These are phyloP conservation scores for Brotula barbata DNA, from an alignment of 2,797 vertebrate species.

Conservation along the genomic window DNA sequence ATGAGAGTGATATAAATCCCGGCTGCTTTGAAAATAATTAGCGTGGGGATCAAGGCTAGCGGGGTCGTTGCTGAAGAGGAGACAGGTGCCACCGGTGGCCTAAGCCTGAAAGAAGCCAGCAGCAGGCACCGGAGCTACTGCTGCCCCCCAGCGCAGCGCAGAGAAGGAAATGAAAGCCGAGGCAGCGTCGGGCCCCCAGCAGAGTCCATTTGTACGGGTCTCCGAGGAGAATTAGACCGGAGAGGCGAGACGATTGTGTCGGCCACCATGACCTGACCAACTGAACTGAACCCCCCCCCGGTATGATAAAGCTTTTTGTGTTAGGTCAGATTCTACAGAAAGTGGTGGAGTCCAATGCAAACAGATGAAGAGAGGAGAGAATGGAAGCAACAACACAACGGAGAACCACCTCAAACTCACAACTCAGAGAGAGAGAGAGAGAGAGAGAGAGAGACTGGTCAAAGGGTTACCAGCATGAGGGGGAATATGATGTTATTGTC, in stretches of 20 bases:
- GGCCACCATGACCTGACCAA: slow-evolving; percentile 52
- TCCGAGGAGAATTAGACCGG: slow-evolving; percentile 39
- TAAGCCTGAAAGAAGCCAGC: slow-evolving; percentile 59
- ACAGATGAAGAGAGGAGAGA: slow-evolving; percentile 50
- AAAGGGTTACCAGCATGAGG: too few relatives aligned
- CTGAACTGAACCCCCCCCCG: slow-evolving; percentile 53
- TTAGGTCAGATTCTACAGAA: slow-evolving; percentile 56
- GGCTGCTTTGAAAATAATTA: slow-evolving; percentile 82
- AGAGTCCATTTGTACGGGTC: slow-evolving; percentile 38
- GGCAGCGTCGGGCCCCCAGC: slow-evolving; percentile 34
- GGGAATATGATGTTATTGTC: too few relatives aligned
- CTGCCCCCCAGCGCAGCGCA: slow-evolving; percentile 57
- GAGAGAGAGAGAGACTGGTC: too few relatives aligned
- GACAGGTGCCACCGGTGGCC: slow-evolving; percentile 79
- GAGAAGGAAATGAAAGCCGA: slow-evolving; percentile 62
- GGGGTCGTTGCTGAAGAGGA: slow-evolving; percentile 76
- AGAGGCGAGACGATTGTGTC: slow-evolving; percentile 57
- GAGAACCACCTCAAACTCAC: slow-evolving; percentile 42
- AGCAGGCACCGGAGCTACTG: slow-evolving; percentile 62
- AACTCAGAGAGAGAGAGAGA: slow-evolving; percentile 31
- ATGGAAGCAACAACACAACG: slow-evolving; percentile 42
- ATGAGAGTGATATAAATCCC: slow-evolving; percentile 76
- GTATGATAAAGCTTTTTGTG: slow-evolving; percentile 60
- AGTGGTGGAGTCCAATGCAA: slow-evolving; percentile 53
- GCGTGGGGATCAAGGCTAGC: slow-evolving; percentile 75